Conservation (phyloP, 2,888 invertebrate genomes). For the Megamerina dolium region DNA sequence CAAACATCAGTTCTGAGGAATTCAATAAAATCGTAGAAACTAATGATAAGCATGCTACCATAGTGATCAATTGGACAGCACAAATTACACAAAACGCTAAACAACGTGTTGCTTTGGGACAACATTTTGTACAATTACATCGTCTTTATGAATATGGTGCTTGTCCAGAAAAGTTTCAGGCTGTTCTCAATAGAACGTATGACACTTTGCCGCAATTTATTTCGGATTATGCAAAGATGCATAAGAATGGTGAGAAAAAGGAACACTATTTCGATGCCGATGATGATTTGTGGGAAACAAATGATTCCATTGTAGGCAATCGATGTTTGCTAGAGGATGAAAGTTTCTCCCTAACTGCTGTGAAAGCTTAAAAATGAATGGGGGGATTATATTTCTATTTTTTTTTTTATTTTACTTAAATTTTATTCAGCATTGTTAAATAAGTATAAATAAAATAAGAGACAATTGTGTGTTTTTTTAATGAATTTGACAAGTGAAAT, state of each 20-base stretch:
- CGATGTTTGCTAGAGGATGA: conserved; percentile 46
- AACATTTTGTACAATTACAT: conserved; percentile 45
- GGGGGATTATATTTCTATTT: too few species aligned
- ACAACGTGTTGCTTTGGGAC: conserved; percentile 26
- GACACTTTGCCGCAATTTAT: conserved; percentile 1
- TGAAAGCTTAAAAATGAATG: conserved; percentile 28
- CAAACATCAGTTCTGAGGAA: conserved; percentile 43
- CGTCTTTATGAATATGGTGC: conserved; percentile 42
- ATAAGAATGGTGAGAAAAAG: conserved; percentile 18
- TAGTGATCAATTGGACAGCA: conserved; percentile 43
- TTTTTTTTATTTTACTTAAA: too few species aligned
- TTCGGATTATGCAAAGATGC: too few species aligned
- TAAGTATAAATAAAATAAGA: too few species aligned
- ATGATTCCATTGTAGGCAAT: conserved; percentile 41
- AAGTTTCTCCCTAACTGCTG: conserved; percentile 30
- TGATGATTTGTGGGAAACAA: conserved; percentile 43
- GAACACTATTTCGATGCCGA: conserved; percentile 22
- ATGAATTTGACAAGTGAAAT: too few species aligned
- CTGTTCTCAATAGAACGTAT: background rate
- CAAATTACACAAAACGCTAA: conserved; percentile 32
- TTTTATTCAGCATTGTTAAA: too few species aligned
- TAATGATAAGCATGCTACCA: conserved; percentile 42
- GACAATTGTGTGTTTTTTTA: too few species aligned
- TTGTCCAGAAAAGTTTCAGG: conserved; percentile 30
- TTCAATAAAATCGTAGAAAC: conserved; percentile 42